These are phyloP conservation scores for Porites lutea DNA, from an alignment of 64 coral and sea anemone species.

Conservation along the genomic window DNA sequence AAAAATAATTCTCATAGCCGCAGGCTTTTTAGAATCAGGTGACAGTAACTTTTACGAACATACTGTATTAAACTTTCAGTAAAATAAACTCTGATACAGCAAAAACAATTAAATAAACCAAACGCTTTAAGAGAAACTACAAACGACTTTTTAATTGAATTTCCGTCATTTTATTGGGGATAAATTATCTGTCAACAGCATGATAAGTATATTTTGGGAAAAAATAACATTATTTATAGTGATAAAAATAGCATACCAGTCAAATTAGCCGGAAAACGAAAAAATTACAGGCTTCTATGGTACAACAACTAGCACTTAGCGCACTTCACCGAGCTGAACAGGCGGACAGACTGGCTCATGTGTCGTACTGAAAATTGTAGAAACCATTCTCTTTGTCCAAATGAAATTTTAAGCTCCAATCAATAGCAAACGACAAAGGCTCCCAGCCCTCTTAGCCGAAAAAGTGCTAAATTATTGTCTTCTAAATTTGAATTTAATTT, in stretches of 20 bases:
- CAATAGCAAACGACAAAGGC: background rate
- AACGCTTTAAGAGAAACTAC: conserved; percentile 13
- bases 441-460: conserved; percentile 10
- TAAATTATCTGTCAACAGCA: background rate
- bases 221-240: background rate
- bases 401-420: conserved; percentile 6
- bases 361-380: conserved; percentile 7
- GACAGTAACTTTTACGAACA: conserved; percentile 14
- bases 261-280: background rate
- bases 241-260: background rate
- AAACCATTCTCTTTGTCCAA: conserved; percentile 12
- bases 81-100: conserved; percentile 21
- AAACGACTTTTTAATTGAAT: conserved; percentile 46
- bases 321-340: too few relatives aligned
- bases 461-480: conserved; percentile 29
- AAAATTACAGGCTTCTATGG: background rate
- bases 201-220: background rate
- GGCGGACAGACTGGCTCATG: background rate
- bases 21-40: conserved; percentile 10
- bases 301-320: background rate
- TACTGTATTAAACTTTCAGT: background rate
- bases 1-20: background rate
- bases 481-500: conserved; percentile 40
- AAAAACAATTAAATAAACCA: conserved; percentile 45
- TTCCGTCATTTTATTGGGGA: conserved; percentile 27